Evolutionary conservation across 2,888 invertebrate species (phyloP), one percentile per base, ranked within the genome.

Genomic region (Orchesellides sinensis): DNA sequence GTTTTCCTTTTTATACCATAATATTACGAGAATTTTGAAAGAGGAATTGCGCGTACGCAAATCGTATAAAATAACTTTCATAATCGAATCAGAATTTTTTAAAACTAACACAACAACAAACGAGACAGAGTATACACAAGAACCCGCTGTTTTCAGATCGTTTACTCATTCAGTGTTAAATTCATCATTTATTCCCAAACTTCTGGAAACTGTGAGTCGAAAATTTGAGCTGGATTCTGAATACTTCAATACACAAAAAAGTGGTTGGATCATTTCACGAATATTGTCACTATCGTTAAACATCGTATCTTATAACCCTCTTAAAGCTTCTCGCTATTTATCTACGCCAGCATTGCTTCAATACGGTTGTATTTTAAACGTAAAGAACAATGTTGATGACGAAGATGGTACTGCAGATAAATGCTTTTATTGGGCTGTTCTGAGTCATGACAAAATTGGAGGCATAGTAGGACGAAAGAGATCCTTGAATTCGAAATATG

Each of bases 101-200:
- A 66, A 66, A 23, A 2, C 25, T 3, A 25, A 45, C 25, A 21
- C 65, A 4, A 23, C 4, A 23, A 35, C 35, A 14, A 29, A 29
- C n/a, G 23, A 25, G 23, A 2, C 10, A 10, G 65, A 66, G 14
- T 25, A 1, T 17, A 45, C 65, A 0, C 12, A 21, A 14, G 23
- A 23, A 45, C 45, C 65, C 10, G 40, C 63, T 0, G 14, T 17
- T 14, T 68, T 68, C 35, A 27, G 49, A 23, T 49, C 49, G 17
- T 68, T 68, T 27, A 27, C n/a, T 2, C 68, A 68, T 49, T n/a
- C 49, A n/a, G 19, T 68, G 1, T 29, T 68, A 8, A 68, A 68
- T 17, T 8, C 1, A 3, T 49, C 49, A 1, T 49, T 68, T 49
- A 27, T 68, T 29, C 10, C n/a, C 29, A 68, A 29, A 68, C n/a